Base-by-base conservation (phyloP, 2,888 invertebrate genomes). In the Eutolmus rufibarbis region DNA sequence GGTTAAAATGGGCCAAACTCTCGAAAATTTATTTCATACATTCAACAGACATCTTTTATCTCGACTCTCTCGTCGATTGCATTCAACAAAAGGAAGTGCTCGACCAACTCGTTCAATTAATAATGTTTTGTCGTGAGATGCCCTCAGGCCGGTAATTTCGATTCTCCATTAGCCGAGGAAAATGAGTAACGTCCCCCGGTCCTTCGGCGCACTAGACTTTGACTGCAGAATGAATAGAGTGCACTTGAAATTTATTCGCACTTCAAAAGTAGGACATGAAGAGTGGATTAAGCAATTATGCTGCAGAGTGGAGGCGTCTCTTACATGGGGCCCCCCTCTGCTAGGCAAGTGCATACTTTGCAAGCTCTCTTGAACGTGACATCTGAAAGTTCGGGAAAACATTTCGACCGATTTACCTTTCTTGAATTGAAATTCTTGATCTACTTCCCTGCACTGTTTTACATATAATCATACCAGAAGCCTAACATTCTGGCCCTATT, bases 231-330 rank as follows among this genome's bases (percentile, higher is more conserved):
- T 40, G 34, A 78, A 78, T 78, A 28, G 46, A 78, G 78, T 37
- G 78, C 43, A 40, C 78, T 78, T 78, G 40, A 78, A 78, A 43
- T 78, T 78, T 46, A 37, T 78, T 78, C 78, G 46, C 78, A 78
- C 78, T 78, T 43, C 43, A 78, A 78, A 78, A 43, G 23, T 78
- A 28, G 78, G 78, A 78, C 78, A 43, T 66, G 12, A 78, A 43
- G 78, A 43, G 78, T 40, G 40, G 78, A 78, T 78, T 78, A 37
- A 78, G 40, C 78, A 78, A 78, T 78, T 78, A 78, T 78, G 37
- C 37, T 16, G 19, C 37, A 78, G 23, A 40, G 78, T 43, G 46
- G 46, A 28, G 46, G 78, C 28, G 76, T 66, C 66, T 66, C 66
- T 66, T 66, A 66, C 66, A 66, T 66, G 23, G n/a, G 51, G 7